Evolutionary conservation across 35 echinoderm and acorn worm genomes (phyloP).

Genomic region (Acanthaster planci): DNA sequence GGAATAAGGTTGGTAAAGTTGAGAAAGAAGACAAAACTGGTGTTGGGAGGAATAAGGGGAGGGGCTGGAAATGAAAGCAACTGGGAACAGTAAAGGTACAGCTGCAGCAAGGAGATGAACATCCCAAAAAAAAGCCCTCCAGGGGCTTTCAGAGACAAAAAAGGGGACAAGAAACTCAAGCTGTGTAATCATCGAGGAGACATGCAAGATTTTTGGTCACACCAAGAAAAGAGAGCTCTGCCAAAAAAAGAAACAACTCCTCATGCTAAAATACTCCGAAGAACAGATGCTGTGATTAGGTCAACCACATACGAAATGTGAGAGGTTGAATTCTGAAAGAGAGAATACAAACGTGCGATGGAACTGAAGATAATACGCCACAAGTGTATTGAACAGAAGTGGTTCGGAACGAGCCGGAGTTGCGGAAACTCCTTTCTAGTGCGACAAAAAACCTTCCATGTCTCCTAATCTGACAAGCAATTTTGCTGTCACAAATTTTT

Average conservation of each 20-base stretch:
- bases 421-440: not conserved
- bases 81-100: too few species aligned
- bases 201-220: constrained; percentile 12
- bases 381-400: not conserved
- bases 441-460: not conserved
- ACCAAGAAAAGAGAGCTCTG: not conserved
- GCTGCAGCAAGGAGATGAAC: too few species aligned
- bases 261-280: not conserved
- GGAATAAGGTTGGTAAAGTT: too few species aligned
- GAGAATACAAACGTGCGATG: not conserved
- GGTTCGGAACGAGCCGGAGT: not conserved
- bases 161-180: not conserved
- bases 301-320: not conserved
- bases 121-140: too few species aligned
- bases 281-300: not conserved
- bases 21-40: too few species aligned
- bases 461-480: not conserved
- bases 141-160: too few species aligned
- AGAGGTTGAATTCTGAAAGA: too few species aligned
- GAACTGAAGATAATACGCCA: not conserved
- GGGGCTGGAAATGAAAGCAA: too few species aligned
- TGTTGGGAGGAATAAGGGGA: too few species aligned
- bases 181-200: not conserved
- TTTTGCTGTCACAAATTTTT: not conserved
- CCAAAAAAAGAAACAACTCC: not conserved